These are phyloP conservation scores for Andrena camellia DNA, from an alignment of 2,888 invertebrate species.

Conservation along the genomic window DNA sequence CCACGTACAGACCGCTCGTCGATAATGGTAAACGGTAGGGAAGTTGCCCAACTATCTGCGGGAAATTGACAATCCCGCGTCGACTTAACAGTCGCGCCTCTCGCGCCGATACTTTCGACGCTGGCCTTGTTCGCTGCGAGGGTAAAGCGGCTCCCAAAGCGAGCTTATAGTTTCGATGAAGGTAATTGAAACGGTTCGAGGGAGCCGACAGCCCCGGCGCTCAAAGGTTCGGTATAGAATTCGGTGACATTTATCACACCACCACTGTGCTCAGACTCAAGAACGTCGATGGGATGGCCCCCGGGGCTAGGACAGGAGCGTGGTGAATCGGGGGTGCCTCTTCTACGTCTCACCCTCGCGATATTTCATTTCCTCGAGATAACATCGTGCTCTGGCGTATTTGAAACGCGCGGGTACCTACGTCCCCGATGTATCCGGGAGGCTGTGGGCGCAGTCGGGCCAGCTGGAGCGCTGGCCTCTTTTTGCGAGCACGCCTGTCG, in stretches of 20 bases:
- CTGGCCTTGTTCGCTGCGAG: neutral
- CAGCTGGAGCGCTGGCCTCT: neutral
- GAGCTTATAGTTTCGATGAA: too few species aligned
- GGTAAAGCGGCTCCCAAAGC: neutral
- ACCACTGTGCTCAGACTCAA: too few species aligned
- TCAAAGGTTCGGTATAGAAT: neutral
- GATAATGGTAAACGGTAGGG: slow-evolving; percentile 13
- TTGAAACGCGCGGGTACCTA: neutral
- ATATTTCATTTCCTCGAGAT: slow-evolving; percentile 16
- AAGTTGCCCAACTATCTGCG: neutral
- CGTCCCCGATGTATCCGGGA: slow-evolving; percentile 9
- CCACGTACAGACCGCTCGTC: neutral
- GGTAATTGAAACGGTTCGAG: too few species aligned
- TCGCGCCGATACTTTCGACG: neutral
- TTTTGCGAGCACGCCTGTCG: slow-evolving; percentile 41
- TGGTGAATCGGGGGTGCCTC: neutral
- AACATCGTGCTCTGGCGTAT: neutral
- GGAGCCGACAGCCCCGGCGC: too few species aligned
- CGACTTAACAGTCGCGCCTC: neutral
- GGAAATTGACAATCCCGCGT: neutral
- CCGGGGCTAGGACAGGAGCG: neutral
- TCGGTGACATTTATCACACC: neutral
- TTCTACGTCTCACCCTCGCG: neutral
- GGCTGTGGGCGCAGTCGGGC: slow-evolving; percentile 19
- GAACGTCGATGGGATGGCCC: neutral